Base-by-base conservation (phyloP, 2,797 vertebrate species). In the Coregonus sp. region DNA sequence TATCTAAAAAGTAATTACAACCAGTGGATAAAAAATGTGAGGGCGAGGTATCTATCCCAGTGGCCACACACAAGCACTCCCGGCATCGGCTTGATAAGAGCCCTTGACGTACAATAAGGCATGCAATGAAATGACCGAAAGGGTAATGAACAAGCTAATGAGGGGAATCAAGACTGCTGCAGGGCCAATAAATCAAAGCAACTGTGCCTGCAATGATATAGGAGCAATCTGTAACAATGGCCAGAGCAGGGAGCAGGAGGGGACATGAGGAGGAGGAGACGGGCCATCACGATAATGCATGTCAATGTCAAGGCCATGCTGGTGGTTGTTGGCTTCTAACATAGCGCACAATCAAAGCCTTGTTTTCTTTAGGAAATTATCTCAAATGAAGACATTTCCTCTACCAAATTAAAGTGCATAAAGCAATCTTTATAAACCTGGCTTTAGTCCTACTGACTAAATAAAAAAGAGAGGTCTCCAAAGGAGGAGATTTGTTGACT, bases 101-200 rank as follows among this genome's bases (percentile, higher is more conserved):
- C 51, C 20, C 70, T 72, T 37, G 56, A 81, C 14, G 79, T 75
- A 81, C 88, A 88, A 89, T 89, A 85, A 83, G 82, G 85, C 80
- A 82, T 77, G 40, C 80, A 74, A 73, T 77, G 85, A 87, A 81
- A 91, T 92, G 91, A 92, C 91, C 86, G 85, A 91, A 90, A 79
- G 91, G 29, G 88, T 92, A 92, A 93, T 93, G 91, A 92, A 92
- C 86, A 86, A 92, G 89, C 92, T 93, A 94, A 94, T 93, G 93
- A 93, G 90, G 89, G 89, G 89, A 90, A 92, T 92, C 90, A 91
- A 88, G 87, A 90, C 84, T 61, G 80, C 86, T 78, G 79, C 89
- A 86, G 89, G 83, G 86, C 86, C 91, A 87, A 93, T 94, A 92
- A 93, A 94, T 94, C 92, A 94, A 89, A 86, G 89, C 85, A 89